Base-by-base conservation (phyloP, 2,113 vertebrate species). In the Micromys minutus region DNA sequence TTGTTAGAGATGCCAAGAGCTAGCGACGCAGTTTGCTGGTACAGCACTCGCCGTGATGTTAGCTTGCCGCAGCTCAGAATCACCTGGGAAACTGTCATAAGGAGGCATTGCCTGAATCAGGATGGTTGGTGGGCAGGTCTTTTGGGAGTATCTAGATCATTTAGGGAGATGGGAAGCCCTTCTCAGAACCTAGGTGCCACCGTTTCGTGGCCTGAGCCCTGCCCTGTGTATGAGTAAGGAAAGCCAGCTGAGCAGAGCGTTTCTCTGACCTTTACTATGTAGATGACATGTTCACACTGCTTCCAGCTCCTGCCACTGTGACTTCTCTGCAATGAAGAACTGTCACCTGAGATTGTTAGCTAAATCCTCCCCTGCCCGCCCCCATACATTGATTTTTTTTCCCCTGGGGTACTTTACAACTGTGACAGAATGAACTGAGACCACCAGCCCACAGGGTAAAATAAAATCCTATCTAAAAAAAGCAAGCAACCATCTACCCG, bases 341-440 rank as follows among this genome's bases (percentile, higher is more conserved):
- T 42, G 24, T 42, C 39, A 61, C 26, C 26, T 42, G 80, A 7
- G 29, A 45, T 5, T 31, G 16, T 63, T 7, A 84, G 15, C 39
- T 63, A 34, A 24, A 63, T 8, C 13, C 2, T 57, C n/a, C 24
- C 31, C 13, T n/a, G n/a, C n/a, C n/a, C n/a, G n/a, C n/a, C 22
- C 24, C 7, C 16, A 2, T 2, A 83, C 22, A 12, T 10, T 42
- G n/a, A 22, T 61, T 7, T 83, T 61, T 16, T 36, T 52, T 52
- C 7, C 50, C 5, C 1, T 29, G 1, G 22, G 17, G 13, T 42
- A 26, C 39, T 29, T 26, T 61, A 61, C 2, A 0, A 61, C 17
- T 17, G 24, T 26, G 16, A 61, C n/a, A 61, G 57, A 61, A 61
- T n/a, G 26, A 83, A 83, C 42, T 0, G 9, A 61, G 55, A 83